Base-by-base conservation (phyloP, 2,797 vertebrate genomes). In the Catamblyrhynchus diadema region DNA sequence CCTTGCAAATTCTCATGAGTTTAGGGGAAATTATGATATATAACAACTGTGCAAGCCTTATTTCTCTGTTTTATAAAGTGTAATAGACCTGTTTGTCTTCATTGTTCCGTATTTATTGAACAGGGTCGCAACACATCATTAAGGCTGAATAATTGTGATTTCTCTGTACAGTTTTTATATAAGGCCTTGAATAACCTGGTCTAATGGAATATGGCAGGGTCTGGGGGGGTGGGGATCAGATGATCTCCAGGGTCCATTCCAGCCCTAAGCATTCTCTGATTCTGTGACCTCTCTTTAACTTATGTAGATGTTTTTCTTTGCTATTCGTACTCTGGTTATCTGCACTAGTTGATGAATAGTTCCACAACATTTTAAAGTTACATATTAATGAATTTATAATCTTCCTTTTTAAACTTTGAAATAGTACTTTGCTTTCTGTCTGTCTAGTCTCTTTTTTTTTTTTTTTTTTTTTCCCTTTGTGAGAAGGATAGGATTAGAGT, bases 161-260 rank as follows among this genome's bases (percentile, higher is more conserved):
- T 72, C 27, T 66, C 25, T 44, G 22, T 51, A 30, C 11, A 12
- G 28, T 12, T 51, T 51, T 32, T 83, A 12, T 71, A 3, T 41
- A 51, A 51, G 50, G 22, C 64, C 44, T 33, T 45, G 50, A 45
- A 21, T 10, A 70, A 3, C 18, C 18, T 3, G 6, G 28, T 28
- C 13, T 37, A 4, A 27, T 56, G 62, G 35, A 53, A 67, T 20
- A 27, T 62, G 48, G 70, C 37, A 60, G 28, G 23, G 0, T 24
- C 12, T 37, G n/a, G 6, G 5, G 6, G 5, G 2, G 2, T 21
- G 28, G 24, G 21, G 14, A 19, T 6, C 16, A 11, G 14, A n/a
- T 62, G 12, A n/a, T 33, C n/a, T 64, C 30, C 25, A 44, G 62
- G 44, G 37, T 30, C 28, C 20, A 19, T 62, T 69, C 56, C 50